These are phyloP conservation scores for Lamellibrachia columna DNA, from an alignment of 2,888 invertebrate species.

Conservation along the genomic window DNA sequence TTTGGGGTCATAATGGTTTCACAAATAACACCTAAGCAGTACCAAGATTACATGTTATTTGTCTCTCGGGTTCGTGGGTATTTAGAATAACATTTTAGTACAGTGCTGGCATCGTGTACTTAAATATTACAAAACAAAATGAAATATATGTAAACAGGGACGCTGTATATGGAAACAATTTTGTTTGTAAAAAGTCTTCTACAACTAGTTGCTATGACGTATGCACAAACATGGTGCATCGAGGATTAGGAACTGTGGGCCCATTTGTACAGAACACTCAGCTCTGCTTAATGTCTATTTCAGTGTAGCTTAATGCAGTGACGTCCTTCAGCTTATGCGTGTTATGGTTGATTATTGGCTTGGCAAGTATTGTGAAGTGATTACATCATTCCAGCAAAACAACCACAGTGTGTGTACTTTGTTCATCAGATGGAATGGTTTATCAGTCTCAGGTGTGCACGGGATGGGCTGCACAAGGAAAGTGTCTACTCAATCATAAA, in stretches of 20 bases:
- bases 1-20: not conserved
- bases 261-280: not conserved
- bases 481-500: no score
- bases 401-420: not conserved
- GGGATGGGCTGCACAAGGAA: no score
- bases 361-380: not conserved
- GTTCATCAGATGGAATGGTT: not conserved
- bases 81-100: not conserved
- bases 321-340: not conserved
- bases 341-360: not conserved
- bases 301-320: not conserved
- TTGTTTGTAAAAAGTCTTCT: not conserved
- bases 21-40: not conserved
- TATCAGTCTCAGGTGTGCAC: not conserved
- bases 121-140: not conserved
- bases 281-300: not conserved
- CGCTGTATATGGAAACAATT: not conserved
- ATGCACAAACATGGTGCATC: not conserved
- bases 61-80: not conserved
- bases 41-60: not conserved
- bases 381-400: constrained; percentile 10
- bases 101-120: not conserved
- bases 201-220: not conserved
- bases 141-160: not conserved
- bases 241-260: not conserved